Evolutionary conservation across 2,113 vertebrate genomes (phyloP).

Genomic region (Chaetodon auriga): DNA sequence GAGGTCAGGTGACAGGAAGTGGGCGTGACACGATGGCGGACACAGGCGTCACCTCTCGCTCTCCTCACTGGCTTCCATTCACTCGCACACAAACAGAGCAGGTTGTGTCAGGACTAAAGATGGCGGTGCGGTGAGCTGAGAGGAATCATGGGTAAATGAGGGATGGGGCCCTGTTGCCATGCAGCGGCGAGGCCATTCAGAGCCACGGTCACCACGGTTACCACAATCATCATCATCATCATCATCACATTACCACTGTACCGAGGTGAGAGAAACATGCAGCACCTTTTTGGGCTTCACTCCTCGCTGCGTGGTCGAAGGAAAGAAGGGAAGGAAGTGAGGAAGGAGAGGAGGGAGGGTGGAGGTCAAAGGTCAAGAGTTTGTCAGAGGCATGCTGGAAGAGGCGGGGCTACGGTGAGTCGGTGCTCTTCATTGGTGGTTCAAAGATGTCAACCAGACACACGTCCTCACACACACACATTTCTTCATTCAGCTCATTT

Average conservation of each 20-base stretch:
- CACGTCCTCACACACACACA: neutral
- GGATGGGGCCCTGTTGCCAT: constrained; percentile 65
- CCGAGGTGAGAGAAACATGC: constrained; percentile 84
- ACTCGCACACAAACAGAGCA: constrained; percentile 22
- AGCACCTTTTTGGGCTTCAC: constrained; percentile 94
- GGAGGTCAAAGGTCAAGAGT: constrained; percentile 63
- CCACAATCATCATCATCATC: constrained; percentile 56
- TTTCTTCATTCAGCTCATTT: neutral
- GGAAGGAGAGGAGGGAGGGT: constrained; percentile 63
- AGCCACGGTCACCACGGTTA: constrained; percentile 66
- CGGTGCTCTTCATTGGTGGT: neutral
- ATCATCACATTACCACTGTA: constrained; percentile 68
- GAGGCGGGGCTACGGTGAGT: constrained; percentile 18
- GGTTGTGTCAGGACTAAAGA: neutral
- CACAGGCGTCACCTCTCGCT: neutral
- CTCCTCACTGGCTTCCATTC: constrained; percentile 4
- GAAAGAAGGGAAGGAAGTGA: constrained; percentile 48
- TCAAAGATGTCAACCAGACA: neutral
- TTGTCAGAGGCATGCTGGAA: constrained; percentile 55
- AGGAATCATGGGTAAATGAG: constrained; percentile 43
- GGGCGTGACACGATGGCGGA: neutral
- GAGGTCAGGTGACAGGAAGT: constrained; percentile 43
- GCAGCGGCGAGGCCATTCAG: constrained; percentile 71
- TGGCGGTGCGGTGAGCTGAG: neutral
- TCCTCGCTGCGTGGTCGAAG: constrained; percentile 91